Conservation (phyloP, 2,797 vertebrate species). For the Smutsia temminckii region DNA sequence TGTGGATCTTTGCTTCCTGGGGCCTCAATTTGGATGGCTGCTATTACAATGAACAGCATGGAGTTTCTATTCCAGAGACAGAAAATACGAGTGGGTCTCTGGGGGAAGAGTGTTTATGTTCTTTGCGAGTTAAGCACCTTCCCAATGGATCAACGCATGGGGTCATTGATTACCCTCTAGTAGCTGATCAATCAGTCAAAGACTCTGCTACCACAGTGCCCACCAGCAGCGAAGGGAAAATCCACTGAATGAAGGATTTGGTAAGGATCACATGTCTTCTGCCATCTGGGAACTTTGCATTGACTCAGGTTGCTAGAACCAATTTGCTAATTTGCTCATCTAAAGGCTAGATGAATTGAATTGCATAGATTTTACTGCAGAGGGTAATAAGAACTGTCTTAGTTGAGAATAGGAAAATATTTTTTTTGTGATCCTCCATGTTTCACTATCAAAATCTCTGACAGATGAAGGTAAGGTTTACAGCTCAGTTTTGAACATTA, state of each 20-base stretch:
- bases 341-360: constrained; percentile 47
- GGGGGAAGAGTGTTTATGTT: neutral
- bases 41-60: neutral
- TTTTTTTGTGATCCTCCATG: neutral
- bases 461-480: neutral
- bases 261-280: constrained; percentile 1
- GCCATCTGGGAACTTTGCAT: constrained; percentile 36
- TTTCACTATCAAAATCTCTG: constrained; percentile 30
- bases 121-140: constrained; percentile 23
- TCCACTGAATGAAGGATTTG: constrained; percentile 15
- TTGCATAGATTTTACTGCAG: constrained; percentile 27
- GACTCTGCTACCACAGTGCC: neutral
- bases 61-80: constrained; percentile 39
- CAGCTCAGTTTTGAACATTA: neutral
- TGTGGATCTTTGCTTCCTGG: neutral
- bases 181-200: neutral
- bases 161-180: constrained; percentile 12
- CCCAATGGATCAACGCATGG: neutral
- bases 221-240: neutral
- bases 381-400: constrained; percentile 17
- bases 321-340: constrained; percentile 35
- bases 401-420: neutral
- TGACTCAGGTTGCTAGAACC: constrained; percentile 55
- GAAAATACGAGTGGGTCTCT: constrained; percentile 6
- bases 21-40: neutral